Evolutionary conservation across 2,797 vertebrate genomes (phyloP).

Genomic region (Miichthys miiuy): DNA sequence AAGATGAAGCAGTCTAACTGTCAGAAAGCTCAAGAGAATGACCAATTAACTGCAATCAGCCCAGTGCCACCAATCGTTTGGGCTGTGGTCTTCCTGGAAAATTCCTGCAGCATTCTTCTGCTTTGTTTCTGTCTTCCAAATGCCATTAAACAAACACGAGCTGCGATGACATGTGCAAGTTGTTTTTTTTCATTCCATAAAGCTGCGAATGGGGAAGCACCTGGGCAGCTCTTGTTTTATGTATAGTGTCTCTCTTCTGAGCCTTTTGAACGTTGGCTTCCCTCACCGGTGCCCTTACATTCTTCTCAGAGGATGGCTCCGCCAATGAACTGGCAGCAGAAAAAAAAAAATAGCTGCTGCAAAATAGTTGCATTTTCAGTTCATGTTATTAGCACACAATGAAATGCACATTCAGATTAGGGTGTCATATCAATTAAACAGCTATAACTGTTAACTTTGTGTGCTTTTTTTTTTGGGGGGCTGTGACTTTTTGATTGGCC

Average conservation of each 20-base stretch:
- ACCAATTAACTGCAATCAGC: slow-evolving; percentile 21
- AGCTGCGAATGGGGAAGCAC: not conserved
- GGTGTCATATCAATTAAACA: not conserved
- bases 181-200: not conserved
- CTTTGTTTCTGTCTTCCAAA: slow-evolving; percentile 7
- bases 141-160: not conserved
- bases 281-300: not conserved
- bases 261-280: not conserved
- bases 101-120: not conserved
- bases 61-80: slow-evolving; percentile 2
- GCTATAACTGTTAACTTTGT: not conserved
- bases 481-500: not conserved
- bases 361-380: not conserved
- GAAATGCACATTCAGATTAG: not conserved
- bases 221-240: too few relatives aligned
- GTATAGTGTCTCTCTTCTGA: not conserved
- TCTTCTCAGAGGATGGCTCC: not conserved
- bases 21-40: not conserved
- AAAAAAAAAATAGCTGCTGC: not conserved
- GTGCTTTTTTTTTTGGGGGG: not conserved
- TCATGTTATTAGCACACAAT: not conserved
- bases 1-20: slow-evolving; percentile 9
- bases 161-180: not conserved
- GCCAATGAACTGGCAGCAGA: not conserved
- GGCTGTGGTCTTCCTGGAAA: not conserved